Evolutionary conservation across 2,797 vertebrate species (phyloP), one percentile per base, ranked within the genome.

Genomic region (Chrysocyon brachyurus): DNA sequence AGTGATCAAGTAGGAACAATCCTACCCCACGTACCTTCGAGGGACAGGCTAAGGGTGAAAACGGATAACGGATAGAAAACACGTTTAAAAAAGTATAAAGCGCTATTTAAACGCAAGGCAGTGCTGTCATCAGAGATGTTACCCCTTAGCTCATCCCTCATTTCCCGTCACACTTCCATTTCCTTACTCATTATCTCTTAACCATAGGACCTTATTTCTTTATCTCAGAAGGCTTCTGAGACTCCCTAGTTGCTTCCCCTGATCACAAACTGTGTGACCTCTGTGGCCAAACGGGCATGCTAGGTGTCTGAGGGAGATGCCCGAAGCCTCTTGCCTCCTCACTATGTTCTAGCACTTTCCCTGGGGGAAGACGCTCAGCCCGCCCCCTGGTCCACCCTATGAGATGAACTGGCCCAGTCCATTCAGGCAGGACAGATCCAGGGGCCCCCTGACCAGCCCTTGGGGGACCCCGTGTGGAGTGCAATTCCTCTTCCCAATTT

Each of bases 61-160:
- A 70, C 36, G 81, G 91, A 54, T 89, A 97, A 97, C 92, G 54
- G 87, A 86, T 96, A 98, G 97, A 97, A 97, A 98, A 96, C 72
- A 91, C 92, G 88, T 96, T 95, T 81, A 90, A 92, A 97, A 97
- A 97, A 97, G 96, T 97, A 97, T 19, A 98, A 98, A 98, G 97
- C 97, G 97, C 95, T 54, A 31, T 66, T 46, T 54, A 68, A 95
- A 93, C 87, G 87, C 90, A 90, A 98, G 97, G 97, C 97, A 96
- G 97, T 98, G 97, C 95, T 79, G 93, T 93, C 84, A 15, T 28
- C 56, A 22, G 86, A 87, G 87, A 57, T 52, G 79, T 49, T 7
- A 54, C 4, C 96, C 97, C 91, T 95, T 93, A 79, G 96, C 93
- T 12, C 85, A 19, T 36, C 91, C 95, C 93, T 97, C 56, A 5